phyloP scores from a whole-genome alignment of 1,140 invertebrate genomes.

The Brachionus calyciflorus region DNA sequence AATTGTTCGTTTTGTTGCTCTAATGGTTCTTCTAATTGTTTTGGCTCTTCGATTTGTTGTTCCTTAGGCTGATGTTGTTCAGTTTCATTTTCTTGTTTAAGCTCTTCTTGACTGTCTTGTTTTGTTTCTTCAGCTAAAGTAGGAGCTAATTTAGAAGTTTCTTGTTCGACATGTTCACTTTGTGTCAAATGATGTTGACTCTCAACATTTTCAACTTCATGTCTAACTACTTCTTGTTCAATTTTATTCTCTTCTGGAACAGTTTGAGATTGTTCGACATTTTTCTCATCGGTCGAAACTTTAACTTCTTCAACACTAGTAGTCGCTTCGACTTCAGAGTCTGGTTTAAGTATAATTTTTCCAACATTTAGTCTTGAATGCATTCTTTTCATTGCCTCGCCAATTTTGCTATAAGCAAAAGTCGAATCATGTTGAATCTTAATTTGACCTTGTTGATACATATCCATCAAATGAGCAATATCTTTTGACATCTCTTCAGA shows the following conservation, averaged over 20 bases:
- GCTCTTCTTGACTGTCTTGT: too few species aligned
- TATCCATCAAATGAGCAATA: background rate
- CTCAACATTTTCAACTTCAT: background rate
- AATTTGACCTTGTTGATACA: background rate
- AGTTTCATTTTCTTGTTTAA: background rate
- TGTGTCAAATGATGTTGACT: background rate
- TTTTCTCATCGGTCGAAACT: background rate
- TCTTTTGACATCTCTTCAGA: background rate
- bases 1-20: too few species aligned
- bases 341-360: constrained; percentile 77
- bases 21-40: too few species aligned
- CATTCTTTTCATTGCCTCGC: constrained; percentile 85
- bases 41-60: too few species aligned
- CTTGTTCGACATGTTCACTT: constrained; percentile 1
- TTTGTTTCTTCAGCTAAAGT: background rate
- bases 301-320: constrained; percentile 14
- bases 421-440: constrained; percentile 9
- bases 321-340: background rate
- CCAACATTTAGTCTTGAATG: constrained; percentile 85
- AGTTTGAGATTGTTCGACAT: background rate
- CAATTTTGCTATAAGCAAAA: constrained; percentile 63
- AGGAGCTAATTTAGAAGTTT: background rate
- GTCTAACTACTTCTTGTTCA: background rate
- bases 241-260: background rate
- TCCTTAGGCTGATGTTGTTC: background rate